Conservation (phyloP, 2,888 invertebrate genomes). For the Fragum whitleyi region DNA sequence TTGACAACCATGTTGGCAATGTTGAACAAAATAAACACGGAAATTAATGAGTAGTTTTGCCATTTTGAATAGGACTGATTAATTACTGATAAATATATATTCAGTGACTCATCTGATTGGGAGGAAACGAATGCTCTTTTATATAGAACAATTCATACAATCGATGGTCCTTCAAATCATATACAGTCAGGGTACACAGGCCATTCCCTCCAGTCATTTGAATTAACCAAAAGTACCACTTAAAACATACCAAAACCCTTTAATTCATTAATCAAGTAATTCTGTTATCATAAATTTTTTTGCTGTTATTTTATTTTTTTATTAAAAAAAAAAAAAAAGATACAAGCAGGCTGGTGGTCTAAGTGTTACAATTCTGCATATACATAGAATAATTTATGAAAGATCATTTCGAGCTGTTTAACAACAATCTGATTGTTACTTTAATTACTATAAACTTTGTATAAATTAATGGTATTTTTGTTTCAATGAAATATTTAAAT, state of each 20-base stretch:
- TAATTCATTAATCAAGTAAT: too few relatives aligned
- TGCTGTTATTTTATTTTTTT: too few relatives aligned
- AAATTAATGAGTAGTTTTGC: neutral
- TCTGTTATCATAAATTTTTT: too few relatives aligned
- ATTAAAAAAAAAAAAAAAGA: too few relatives aligned
- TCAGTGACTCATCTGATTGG: constrained; percentile 12
- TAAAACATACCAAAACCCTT: neutral
- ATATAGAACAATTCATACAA: constrained; percentile 16
- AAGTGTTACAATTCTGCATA: too few relatives aligned
- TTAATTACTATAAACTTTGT: too few relatives aligned
- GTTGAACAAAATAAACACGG: constrained; percentile 11
- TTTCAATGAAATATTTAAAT: too few relatives aligned
- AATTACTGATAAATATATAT: constrained; percentile 24
- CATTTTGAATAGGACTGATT: constrained; percentile 12
- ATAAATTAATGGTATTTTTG: too few relatives aligned
- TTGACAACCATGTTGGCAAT: neutral
- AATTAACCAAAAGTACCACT: neutral
- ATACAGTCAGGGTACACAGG: neutral
- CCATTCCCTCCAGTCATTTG: neutral
- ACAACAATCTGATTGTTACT: too few relatives aligned
- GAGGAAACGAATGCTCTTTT: constrained; percentile 25
- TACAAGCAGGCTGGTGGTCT: too few relatives aligned
- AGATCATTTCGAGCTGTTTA: too few relatives aligned
- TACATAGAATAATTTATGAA: too few relatives aligned
- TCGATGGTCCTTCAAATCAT: constrained; percentile 10